Base-by-base conservation (phyloP, 1,140 invertebrate species). In the Cepaea nemoralis region DNA sequence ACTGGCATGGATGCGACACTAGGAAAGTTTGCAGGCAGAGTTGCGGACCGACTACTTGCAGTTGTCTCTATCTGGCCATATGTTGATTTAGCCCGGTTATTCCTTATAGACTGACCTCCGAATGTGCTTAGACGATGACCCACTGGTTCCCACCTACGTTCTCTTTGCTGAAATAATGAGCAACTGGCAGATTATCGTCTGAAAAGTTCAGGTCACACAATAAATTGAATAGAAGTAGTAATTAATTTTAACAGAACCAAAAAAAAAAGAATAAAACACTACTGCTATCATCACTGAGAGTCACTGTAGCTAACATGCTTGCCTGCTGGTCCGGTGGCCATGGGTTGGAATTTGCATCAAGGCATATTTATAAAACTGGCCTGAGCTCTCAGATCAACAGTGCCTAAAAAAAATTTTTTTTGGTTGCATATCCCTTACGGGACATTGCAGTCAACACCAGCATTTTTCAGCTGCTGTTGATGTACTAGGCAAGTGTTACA, bases 1-100 rank as follows among this genome's bases (percentile, higher is more conserved):
- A 33, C 1, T 5, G 63, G 63, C 27, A 24, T 24, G 40, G 39
- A 6, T 39, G 19, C 50, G 48, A 48, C 42, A 35, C 14, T 45
- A 14, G 39, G 40, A 55, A 80, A 80, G 45, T 80, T 80, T 48
- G 78, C 66, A 37, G 78, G 78, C 24, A 80, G 78, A 22, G 78
- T 80, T 35, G 78, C 50, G 16, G 67, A 1, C 69, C 48, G 70
- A 48, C 39, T 80, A 14, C 19, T 40, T n/a, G 67, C 1, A 1
- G 77, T 40, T 27, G 69, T 40, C 45, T 80, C 78, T 39, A 80
- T 42, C 16, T 48, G 67, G 33, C 78, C 78, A 59, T 73, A 80
- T 12, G 78, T 50, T 31, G 78, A 80, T 63, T 35, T 73, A n/a
- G 78, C 78, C 48, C 55, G 71, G 27, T 22, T 73, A 0, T 42